Conservation (phyloP, 2,797 vertebrate species). For the Cygnus olor region DNA sequence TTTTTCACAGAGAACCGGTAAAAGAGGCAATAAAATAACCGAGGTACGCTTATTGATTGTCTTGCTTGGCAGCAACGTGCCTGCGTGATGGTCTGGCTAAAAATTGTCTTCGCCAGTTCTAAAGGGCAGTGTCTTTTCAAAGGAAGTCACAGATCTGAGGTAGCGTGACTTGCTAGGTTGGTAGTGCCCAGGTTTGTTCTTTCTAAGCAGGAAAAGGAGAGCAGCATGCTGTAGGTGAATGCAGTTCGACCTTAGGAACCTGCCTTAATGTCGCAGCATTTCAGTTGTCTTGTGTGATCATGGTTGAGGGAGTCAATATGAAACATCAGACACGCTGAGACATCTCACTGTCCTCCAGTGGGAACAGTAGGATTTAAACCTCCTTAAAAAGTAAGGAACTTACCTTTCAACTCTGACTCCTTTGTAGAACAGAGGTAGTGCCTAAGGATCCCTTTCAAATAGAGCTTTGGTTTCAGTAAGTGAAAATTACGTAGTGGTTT, state of each 20-base stretch:
- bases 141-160: background rate
- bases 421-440: background rate
- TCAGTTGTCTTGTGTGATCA: background rate
- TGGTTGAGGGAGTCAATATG: background rate
- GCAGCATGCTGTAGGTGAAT: background rate
- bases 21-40: background rate
- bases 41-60: background rate
- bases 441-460: background rate
- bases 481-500: background rate
- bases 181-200: background rate
- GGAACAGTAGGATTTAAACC: background rate
- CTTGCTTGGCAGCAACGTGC: background rate
- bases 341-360: rapidly evolving
- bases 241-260: background rate
- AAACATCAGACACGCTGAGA: background rate
- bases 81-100: background rate
- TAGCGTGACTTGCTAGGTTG: background rate
- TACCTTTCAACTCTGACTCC: background rate
- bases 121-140: background rate
- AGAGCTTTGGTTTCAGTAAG: background rate
- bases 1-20: background rate
- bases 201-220: background rate
- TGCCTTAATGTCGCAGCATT: background rate
- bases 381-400: background rate
- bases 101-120: background rate